These are phyloP conservation scores for Frieseomelitta varia DNA, from an alignment of 1,140 invertebrate genomes.

Conservation along the genomic window DNA sequence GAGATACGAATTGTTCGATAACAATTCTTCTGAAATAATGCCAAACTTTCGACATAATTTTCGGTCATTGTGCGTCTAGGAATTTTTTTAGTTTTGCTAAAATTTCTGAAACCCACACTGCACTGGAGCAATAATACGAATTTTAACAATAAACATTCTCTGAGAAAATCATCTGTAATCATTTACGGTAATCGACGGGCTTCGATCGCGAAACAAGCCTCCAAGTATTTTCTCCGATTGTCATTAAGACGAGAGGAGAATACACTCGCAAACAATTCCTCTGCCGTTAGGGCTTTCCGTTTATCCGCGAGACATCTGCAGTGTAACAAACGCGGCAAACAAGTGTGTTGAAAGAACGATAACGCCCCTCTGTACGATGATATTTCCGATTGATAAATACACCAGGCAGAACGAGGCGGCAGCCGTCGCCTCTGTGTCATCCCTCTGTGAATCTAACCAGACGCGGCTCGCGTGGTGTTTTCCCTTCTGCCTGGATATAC, in stretches of 20 bases:
- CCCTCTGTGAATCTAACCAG: neutral
- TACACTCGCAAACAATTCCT: neutral
- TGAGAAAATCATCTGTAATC: too few relatives aligned
- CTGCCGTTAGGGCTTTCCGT: neutral
- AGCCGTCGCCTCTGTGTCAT: neutral
- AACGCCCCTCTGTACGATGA: neutral
- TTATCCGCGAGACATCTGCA: neutral
- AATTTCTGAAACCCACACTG: too few relatives aligned
- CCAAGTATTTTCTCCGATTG: neutral
- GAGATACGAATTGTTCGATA: too few relatives aligned
- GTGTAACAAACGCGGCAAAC: neutral
- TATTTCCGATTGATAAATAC: constrained; percentile 38
- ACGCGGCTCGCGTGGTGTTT: constrained; percentile 1
- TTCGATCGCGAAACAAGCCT: neutral
- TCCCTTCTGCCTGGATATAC: constrained; percentile 29
- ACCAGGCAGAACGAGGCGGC: neutral
- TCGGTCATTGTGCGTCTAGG: too few relatives aligned
- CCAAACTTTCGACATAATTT: too few relatives aligned
- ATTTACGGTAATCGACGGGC: too few relatives aligned
- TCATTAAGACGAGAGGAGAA: neutral
- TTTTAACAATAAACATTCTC: too few relatives aligned
- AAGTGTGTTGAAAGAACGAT: neutral
- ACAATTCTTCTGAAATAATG: too few relatives aligned
- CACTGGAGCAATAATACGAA: too few relatives aligned
- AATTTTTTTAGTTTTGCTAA: too few relatives aligned